Conservation (phyloP, 2,797 vertebrate species). For the Xerus rutilus region DNA sequence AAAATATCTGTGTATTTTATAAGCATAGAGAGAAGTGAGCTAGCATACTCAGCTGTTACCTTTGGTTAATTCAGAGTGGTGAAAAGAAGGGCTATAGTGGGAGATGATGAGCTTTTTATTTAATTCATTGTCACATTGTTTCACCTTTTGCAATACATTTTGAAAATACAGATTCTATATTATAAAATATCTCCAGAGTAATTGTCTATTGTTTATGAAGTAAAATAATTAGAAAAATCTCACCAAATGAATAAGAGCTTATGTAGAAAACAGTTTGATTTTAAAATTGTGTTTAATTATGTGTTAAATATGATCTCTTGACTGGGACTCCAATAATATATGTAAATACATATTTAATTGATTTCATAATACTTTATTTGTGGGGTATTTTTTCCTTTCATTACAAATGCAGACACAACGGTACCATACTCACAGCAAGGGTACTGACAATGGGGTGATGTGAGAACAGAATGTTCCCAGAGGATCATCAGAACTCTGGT, state of each 20-base stretch:
- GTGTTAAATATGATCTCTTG: neutral
- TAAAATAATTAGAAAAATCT: neutral
- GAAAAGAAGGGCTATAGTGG: neutral
- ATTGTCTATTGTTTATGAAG: neutral
- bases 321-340: neutral
- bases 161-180: neutral
- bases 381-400: neutral
- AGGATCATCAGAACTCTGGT: neutral
- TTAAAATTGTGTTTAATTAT: neutral
- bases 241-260: neutral
- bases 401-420: neutral
- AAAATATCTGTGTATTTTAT: neutral
- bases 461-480: neutral
- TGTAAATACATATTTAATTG: neutral
- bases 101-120: neutral
- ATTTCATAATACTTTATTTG: neutral
- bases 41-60: neutral
- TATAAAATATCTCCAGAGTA: neutral
- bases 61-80: neutral
- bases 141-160: neutral
- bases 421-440: neutral
- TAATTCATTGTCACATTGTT: neutral
- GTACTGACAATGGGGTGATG: accelerated
- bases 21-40: neutral
- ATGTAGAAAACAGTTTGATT: neutral